These are phyloP conservation scores for Calonectris borealis DNA, from an alignment of 2,113 vertebrate species.

Conservation along the genomic window DNA sequence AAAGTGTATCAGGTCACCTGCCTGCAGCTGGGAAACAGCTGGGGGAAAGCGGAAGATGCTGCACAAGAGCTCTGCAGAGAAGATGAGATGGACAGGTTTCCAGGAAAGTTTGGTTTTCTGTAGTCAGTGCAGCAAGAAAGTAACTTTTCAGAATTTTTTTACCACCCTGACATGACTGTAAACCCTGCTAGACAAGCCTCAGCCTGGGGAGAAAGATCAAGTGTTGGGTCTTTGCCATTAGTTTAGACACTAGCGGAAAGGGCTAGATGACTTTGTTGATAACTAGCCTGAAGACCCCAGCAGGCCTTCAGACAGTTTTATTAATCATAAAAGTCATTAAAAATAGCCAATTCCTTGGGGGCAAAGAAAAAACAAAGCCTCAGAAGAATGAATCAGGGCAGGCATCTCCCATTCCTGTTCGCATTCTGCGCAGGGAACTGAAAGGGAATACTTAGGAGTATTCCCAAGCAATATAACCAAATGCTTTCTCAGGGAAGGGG, in stretches of 20 bases:
- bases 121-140: not conserved
- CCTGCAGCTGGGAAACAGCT: slow-evolving; percentile 16
- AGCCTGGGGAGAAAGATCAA: not conserved
- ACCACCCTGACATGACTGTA: not conserved
- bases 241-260: not conserved
- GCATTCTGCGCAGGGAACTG: not conserved
- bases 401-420: not conserved
- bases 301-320: slow-evolving; percentile 52
- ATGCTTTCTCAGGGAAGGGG: not conserved
- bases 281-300: slow-evolving; percentile 31
- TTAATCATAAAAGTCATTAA: slow-evolving; percentile 46
- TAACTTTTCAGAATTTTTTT: not conserved
- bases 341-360: slow-evolving; percentile 20
- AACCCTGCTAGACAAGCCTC: not conserved
- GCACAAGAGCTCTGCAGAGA: not conserved
- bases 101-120: not conserved
- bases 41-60: not conserved
- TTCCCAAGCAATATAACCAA: not conserved
- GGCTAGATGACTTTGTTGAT: slow-evolving; percentile 42
- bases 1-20: not conserved
- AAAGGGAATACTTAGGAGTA: not conserved
- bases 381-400: slow-evolving; percentile 8
- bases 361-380: slow-evolving; percentile 21
- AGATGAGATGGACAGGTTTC: not conserved
- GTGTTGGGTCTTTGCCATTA: slow-evolving; percentile 12